These are phyloP conservation scores for Epinephelus awoara DNA, from an alignment of 2,797 vertebrate species.

Conservation along the genomic window DNA sequence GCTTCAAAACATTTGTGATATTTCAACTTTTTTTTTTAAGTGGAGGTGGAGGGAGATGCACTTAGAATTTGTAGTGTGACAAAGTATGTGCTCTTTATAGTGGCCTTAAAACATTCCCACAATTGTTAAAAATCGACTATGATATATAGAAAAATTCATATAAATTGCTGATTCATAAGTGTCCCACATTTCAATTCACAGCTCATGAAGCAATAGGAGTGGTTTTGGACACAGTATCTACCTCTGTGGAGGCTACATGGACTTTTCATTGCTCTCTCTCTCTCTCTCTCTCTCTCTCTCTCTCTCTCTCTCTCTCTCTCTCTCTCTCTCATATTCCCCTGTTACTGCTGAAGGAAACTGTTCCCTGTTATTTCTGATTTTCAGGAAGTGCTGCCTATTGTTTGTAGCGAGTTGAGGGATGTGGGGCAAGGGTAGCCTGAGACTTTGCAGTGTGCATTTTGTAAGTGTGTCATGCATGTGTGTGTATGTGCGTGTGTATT, in stretches of 20 bases:
- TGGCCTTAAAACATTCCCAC: background rate
- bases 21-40: too few species aligned
- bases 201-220: too few species aligned
- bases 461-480: conserved; percentile 4
- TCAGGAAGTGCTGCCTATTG: conserved; percentile 83
- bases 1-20: too few species aligned
- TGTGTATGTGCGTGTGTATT: conserved; percentile 18
- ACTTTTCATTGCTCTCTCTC: conserved; percentile 1
- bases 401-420: conserved; percentile 59
- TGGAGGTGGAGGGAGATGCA: too few species aligned
- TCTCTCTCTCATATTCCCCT: conserved; percentile 7
- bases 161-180: background rate
- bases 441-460: conserved; percentile 33
- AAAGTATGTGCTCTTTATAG: background rate
- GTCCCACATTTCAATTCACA: background rate
- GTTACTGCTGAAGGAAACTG: conserved; percentile 71
- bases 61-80: background rate
- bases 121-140: background rate
- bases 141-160: background rate
- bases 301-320: background rate
- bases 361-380: conserved; percentile 77
- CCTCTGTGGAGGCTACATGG: background rate
- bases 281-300: conserved; percentile 6
- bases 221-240: too few species aligned
- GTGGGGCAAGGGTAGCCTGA: conserved; percentile 52